A percentile compares a stretch with the other conserved stretches of the same genome.
Conservation (phyloP, 2,888 invertebrate genomes). For the Blastobasis adustella region DNA sequence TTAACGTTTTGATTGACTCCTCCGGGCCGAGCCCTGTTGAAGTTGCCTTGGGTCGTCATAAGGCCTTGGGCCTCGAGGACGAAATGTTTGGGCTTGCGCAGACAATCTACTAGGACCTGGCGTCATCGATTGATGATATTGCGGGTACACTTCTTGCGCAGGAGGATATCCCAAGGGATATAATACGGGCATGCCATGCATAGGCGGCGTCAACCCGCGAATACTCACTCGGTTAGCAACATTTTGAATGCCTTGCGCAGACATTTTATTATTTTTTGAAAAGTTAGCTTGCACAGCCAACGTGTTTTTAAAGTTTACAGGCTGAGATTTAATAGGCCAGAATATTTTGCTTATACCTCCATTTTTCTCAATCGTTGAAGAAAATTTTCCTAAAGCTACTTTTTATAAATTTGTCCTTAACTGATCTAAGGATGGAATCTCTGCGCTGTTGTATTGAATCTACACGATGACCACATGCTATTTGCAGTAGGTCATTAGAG, state of each 20-base stretch:
- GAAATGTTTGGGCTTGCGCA: neutral
- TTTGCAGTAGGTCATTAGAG: slow-evolving; percentile 5
- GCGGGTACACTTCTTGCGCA: too few relatives aligned
- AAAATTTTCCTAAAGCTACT: slow-evolving; percentile 3
- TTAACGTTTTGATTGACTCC: neutral
- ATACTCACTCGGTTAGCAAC: neutral
- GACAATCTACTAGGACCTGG: neutral
- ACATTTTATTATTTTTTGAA: neutral
- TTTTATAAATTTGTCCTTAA: slow-evolving; percentile 7
- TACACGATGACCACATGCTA: slow-evolving; percentile 6
- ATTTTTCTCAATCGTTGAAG: neutral
- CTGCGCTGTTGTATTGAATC: slow-evolving; percentile 7
- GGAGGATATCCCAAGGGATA: too few relatives aligned
- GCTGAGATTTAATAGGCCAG: too few relatives aligned
- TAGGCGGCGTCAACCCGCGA: too few relatives aligned
- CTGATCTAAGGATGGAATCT: slow-evolving; percentile 2
- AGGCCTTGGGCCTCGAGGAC: neutral
- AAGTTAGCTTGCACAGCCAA: neutral
- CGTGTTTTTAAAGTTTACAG: neutral
- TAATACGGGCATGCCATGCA: too few relatives aligned
- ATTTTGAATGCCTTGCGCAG: neutral
- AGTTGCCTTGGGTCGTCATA: too few relatives aligned
- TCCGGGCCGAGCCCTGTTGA: neutral
- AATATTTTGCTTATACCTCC: neutral
- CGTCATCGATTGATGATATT: neutral